These are phyloP conservation scores for Taenaris catops DNA, from an alignment of 2,888 invertebrate species.

Conservation along the genomic window DNA sequence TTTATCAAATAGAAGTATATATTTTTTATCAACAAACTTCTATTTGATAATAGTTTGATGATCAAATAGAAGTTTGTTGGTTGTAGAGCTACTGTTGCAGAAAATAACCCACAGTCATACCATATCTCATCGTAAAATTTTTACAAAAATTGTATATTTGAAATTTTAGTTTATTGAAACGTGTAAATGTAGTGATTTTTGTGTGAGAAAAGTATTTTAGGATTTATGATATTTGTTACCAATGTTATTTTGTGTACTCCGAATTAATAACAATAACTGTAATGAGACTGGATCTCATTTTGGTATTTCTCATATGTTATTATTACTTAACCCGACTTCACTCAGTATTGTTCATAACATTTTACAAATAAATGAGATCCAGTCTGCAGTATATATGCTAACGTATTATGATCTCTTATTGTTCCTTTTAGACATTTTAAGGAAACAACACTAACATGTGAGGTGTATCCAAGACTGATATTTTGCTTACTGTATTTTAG, in stretches of 20 bases:
- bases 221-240: slow-evolving; percentile 15
- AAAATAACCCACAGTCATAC: no score
- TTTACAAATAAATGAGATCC: slow-evolving; percentile 16
- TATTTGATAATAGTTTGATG: no score
- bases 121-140: no score
- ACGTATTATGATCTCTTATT: slow-evolving; percentile 58
- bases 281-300: slow-evolving; percentile 21
- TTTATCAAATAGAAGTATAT: no score
- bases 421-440: slow-evolving; percentile 60
- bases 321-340: no score
- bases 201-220: slow-evolving; percentile 11
- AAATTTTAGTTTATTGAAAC: no score
- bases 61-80: no score
- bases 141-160: no score
- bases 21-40: no score
- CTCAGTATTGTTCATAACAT: no score
- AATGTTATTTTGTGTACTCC: slow-evolving; percentile 15
- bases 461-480: slow-evolving; percentile 41
- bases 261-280: slow-evolving; percentile 13
- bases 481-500: slow-evolving; percentile 46
- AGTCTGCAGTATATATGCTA: slow-evolving; percentile 23
- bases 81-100: no score
- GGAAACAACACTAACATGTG: slow-evolving; percentile 32
- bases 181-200: neutral
- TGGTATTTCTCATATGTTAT: slow-evolving; percentile 1